Evolutionary conservation across 2,888 invertebrate species (phyloP), one percentile per base, ranked within the genome.

Genomic region (Oconnorella tubifera): DNA sequence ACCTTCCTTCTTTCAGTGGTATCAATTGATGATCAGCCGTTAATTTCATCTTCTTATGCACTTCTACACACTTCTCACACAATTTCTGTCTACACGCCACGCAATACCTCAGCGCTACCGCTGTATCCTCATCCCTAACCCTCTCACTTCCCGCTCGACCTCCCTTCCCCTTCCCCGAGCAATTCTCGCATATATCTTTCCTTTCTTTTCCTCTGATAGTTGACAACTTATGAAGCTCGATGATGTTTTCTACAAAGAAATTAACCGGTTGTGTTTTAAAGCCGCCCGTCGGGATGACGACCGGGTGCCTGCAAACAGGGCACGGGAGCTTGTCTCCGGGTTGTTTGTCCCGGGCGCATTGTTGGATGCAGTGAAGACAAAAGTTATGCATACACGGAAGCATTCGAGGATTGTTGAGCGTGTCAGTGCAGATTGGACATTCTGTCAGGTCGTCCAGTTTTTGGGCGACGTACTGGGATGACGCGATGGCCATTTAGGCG

Each of bases 311-410:
- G 29, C 60, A 60, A 14, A 60, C 60, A 3, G 60, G 60, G 29
- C 60, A 60, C 28, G 28, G 27, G 14, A 60, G n/a, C n/a, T 27
- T 23, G 14, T 32, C 28, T 4, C 60, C 60, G 23, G 48, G 60
- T n/a, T 50, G 60, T 14, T 29, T 50, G 50, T 23, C 60, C 60
- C 50, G 48, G 31, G 60, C 1, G 31, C 29, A 48, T 1, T 27
- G 27, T n/a, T 50, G 25, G 48, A 60, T 19, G 31, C 60, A 60
- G 2, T 0, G 19, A 6, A 60, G 60, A 28, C 60, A 60, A 51
- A 60, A 60, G 50, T 28, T 60, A 32, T 60, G 60, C 50, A 60
- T 60, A 33, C 60, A 60, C 1, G 59, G 59, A 27, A 58, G 59
- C 33, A 40, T 58, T 27, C 33, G 32, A 14, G 59, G 40, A 27